Conservation (phyloP, 2,797 vertebrate genomes). For the Erithacus rubecula region DNA sequence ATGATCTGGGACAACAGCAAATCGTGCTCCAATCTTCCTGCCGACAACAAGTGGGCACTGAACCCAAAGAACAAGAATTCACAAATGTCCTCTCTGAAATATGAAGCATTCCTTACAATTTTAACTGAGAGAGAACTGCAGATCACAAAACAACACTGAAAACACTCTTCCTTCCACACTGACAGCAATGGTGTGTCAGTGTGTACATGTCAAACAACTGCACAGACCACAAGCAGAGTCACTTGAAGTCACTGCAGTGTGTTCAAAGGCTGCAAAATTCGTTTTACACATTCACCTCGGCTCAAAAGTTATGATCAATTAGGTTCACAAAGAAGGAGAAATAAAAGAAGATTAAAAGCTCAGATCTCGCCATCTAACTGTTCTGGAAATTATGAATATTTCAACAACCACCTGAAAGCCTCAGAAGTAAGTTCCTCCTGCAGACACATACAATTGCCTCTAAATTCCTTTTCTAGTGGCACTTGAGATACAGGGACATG, state of each 20-base stretch:
- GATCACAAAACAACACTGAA: neutral
- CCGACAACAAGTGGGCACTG: neutral
- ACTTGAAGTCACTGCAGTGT: neutral
- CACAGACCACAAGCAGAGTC: neutral
- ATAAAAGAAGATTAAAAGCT: neutral
- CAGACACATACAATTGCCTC: neutral
- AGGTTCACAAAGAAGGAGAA: neutral
- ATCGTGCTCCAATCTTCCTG: neutral
- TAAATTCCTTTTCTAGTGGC: neutral
- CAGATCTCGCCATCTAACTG: neutral
- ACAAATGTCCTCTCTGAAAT: neutral
- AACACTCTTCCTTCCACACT: fast-evolving
- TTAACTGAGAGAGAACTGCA: neutral
- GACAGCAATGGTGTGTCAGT: fast-evolving
- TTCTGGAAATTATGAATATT: neutral
- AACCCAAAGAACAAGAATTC: neutral
- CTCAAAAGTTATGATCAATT: neutral
- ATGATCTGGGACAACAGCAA: neutral
- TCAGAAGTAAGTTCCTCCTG: neutral
- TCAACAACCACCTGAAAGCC: neutral
- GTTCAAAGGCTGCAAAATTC: neutral
- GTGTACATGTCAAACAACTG: neutral
- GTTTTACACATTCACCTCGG: neutral
- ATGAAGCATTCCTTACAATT: neutral
- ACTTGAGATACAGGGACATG: neutral